Base-by-base conservation (phyloP, 2,888 invertebrate species). In the Gasteruption jaculator region DNA sequence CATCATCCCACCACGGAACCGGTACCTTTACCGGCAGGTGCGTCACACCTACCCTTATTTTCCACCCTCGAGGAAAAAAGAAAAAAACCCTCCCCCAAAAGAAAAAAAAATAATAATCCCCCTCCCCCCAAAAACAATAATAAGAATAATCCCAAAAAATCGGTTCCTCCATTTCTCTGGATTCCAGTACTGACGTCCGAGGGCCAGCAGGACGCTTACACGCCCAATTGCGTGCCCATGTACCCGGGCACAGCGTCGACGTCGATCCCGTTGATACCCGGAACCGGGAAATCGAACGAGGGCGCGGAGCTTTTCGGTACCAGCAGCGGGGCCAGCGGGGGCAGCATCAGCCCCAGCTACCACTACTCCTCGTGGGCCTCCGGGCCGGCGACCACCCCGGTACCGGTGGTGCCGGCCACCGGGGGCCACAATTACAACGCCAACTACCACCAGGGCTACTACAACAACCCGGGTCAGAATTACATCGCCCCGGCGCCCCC, bases 371-470 rank as follows among this genome's bases (percentile, higher is more conserved):
- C 66, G 38, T 73, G 56, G 74, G 72, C 61, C 51, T 67, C 67
- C 52, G 69, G 71, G 61, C 79, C 53, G 75, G 53, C 62, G 6
- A 61, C 64, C 0, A 52, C 56, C 3, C 57, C 63, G 7, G 63
- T 60, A 7, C 61, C 63, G 4, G 60, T 58, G 14, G 53, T 52
- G 5, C 49, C 61, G 3, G 63, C 77, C 11, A n/a, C n/a, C n/a
- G n/a, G n/a, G n/a, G n/a, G n/a, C n/a, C 83, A 84, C 69, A 81
- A 81, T 47, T 85, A 83, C 68, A 78, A 78, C 56, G 54, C 68
- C 12, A 77, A 78, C 58, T 81, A 84, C 61, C n/a, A n/a, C n/a
- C 83, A 83, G 62, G 83, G 83, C 58, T 82, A 83, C 61, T 86
- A 87, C 73, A 79, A 80, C 65, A 78, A 79, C 49, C 61, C 66